Base-by-base conservation (phyloP, 2,888 invertebrate species). In the Hyalella azteca region DNA sequence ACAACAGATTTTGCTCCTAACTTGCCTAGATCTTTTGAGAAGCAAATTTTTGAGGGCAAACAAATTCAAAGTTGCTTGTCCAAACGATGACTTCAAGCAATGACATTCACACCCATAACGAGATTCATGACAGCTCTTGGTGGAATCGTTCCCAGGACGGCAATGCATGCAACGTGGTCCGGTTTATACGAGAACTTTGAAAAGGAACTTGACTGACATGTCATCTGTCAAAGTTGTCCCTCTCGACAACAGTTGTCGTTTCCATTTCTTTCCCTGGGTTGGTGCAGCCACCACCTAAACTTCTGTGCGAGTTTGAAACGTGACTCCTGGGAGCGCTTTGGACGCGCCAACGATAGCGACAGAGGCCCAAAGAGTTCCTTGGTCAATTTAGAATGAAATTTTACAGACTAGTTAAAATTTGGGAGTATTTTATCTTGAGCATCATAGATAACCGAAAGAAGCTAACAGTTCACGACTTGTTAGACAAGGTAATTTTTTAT, bases 301-400 rank as follows among this genome's bases (percentile, higher is more conserved):
- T 66, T 66, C 36, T 32, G 29, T 11, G 15, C 66, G 36, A 66
- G 66, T 66, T 66, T 39, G 66, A 36, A 66, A 66, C 66, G 66
- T 66, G 66, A 66, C 66, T 66, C 66, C 15, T 7, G 66, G 36
- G 66, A 66, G 11, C 11, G 54, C 19, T 66, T 29, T 29, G 22
- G 36, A n/a, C 19, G 29, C 13, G 66, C 36, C n/a, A 66, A 66
- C 19, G 66, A 66, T 66, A 66, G 36, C 66, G 39, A 29, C 66
- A 36, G 66, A 11, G 36, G 66, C 36, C 19, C 19, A 22, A 36
- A 66, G 29, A 54, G 54, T 54, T 54, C 13, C 29, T 29, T 54
- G 9, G 7, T 22, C 54, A 2, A 54, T 54, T 54, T 54, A 29
- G n/a, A 19, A 22, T 54, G 54, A 54, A 54, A 54, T 54, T 54